Base-by-base conservation (phyloP, 2,113 vertebrate genomes). In the Strix aluco region DNA sequence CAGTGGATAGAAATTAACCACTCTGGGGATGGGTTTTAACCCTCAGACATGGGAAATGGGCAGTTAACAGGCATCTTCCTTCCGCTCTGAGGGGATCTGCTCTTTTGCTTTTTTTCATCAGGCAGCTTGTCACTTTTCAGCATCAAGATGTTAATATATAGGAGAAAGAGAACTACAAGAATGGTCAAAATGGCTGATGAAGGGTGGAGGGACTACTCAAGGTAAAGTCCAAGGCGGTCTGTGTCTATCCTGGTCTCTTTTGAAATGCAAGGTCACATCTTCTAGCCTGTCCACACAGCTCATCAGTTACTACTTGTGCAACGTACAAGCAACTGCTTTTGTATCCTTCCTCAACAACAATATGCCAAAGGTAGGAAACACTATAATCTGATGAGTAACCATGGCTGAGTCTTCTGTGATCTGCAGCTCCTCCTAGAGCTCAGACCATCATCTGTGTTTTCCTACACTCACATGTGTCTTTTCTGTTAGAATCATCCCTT, bases 141-240 rank as follows among this genome's bases (percentile, higher is more conserved):
- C 84, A 67, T 59, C 44, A 72, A 44, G 62, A 71, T 0, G 0
- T 55, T 78, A 65, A 61, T 54, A 44, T 0, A 0, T 17, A 86
- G 38, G 52, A 71, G 57, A 90, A 75, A 44, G 29, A 84, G 67
- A 79, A 67, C 52, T 94, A 87, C 30, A 65, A 25, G 73, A 81
- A 47, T 61, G 5, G 84, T 51, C 42, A 84, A 55, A 92, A 84
- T 21, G 52, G 22, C 42, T 62, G 51, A 21, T 70, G 15, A 32
- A 86, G 47, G n/a, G 72, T 87, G 77, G 84, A 75, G 61, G 23
- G 25, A 47, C 34, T 40, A 30, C 58, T 80, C 5, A 36, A 69
- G 32, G 52, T 84, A 75, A 80, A 89, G 44, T 52, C n/a, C 38
- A 71, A 59, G 18, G 18, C 74, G n/a, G 19, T 79, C 57, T 92